Conservation (phyloP, 2,113 vertebrate genomes). For the Castor canadensis region DNA sequence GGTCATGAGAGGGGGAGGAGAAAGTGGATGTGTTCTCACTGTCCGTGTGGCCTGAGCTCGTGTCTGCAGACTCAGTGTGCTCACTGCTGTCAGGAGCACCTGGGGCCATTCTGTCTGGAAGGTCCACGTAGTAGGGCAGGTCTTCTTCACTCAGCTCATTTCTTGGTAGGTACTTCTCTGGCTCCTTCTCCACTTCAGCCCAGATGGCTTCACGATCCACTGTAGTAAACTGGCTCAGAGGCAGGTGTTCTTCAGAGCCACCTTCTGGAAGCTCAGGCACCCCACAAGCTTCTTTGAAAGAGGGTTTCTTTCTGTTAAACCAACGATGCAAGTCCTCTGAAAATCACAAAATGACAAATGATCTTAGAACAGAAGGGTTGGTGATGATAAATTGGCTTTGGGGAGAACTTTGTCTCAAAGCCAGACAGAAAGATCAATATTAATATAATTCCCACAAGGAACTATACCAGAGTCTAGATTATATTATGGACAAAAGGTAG, state of each 20-base stretch:
- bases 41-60: constrained; percentile 87
- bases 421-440: neutral
- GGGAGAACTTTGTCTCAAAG: neutral
- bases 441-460: neutral
- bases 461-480: rapidly evolving
- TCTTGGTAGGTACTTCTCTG: constrained; percentile 71
- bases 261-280: constrained; percentile 73
- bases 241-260: constrained; percentile 82
- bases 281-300: constrained; percentile 71
- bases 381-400: neutral
- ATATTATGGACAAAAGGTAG: neutral
- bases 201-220: constrained; percentile 95
- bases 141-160: constrained; percentile 71
- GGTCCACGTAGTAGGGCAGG: neutral
- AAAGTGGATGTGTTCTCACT: constrained; percentile 92
- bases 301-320: constrained; percentile 84
- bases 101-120: neutral
- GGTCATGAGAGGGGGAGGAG: constrained; percentile 86
- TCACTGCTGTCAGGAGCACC: constrained; percentile 86
- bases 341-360: neutral
- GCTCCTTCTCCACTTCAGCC: constrained; percentile 91
- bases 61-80: constrained; percentile 95
- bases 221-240: constrained; percentile 84
- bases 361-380: constrained; percentile 15
- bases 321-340: constrained; percentile 80